These are phyloP conservation scores for Jordanella pulchra DNA, from an alignment of 2,797 vertebrate species.

Conservation along the genomic window DNA sequence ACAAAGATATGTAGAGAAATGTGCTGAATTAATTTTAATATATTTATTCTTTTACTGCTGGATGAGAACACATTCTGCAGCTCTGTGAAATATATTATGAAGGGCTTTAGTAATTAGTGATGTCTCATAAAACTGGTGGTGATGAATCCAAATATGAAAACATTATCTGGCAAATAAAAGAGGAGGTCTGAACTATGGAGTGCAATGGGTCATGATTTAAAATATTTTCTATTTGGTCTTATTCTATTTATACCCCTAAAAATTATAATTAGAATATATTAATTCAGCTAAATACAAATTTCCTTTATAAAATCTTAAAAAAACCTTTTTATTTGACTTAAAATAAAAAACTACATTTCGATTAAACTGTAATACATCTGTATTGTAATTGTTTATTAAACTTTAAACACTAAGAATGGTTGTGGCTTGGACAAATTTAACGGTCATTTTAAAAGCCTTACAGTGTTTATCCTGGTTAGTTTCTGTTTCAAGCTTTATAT, in stretches of 20 bases:
- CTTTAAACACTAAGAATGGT: background rate
- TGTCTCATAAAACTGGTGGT: background rate
- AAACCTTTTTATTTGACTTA: too few species aligned
- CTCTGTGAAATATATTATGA: background rate
- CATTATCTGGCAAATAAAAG: background rate
- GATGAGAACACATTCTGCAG: background rate
- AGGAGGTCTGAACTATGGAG: background rate
- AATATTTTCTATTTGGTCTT: background rate
- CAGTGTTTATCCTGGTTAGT: slow-evolving; percentile 5
- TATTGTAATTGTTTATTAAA: background rate
- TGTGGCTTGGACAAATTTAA: slow-evolving; percentile 1
- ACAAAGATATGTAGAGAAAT: background rate
- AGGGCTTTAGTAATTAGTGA: slow-evolving; percentile 9
- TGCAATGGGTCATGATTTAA: background rate
- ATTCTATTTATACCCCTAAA: too few species aligned
- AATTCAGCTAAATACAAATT: too few species aligned
- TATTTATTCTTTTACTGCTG: background rate
- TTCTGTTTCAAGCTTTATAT: background rate
- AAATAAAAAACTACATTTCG: too few species aligned
- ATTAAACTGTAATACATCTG: background rate
- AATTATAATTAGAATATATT: too few species aligned
- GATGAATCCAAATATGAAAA: background rate
- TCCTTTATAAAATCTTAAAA: too few species aligned
- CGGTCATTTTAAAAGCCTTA: background rate
- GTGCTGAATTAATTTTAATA: slow-evolving; percentile 2